Conservation (phyloP, 2,113 vertebrate genomes). For the Aspidoscelis tigris region DNA sequence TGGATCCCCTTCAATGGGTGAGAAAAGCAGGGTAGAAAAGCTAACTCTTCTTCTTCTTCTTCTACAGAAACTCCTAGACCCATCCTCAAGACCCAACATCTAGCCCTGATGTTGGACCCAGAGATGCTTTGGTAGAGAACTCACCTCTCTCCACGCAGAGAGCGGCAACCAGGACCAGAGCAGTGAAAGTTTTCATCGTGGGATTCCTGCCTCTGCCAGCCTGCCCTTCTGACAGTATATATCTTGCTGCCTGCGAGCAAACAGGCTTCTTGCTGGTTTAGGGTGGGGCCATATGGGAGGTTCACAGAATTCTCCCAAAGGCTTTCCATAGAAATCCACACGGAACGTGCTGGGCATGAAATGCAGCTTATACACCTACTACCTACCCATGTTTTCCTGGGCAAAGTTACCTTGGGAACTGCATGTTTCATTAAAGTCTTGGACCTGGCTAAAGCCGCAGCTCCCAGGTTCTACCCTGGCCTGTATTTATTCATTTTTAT, state of each 20-base stretch:
- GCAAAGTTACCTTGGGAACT: neutral
- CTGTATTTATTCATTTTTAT: too few relatives aligned
- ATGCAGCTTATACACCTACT: too few relatives aligned
- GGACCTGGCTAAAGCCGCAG: too few relatives aligned
- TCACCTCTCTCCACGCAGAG: conserved; percentile 14
- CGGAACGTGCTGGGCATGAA: neutral
- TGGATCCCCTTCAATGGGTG: too few relatives aligned
- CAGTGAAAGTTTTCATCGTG: conserved; percentile 1
- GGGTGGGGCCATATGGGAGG: neutral
- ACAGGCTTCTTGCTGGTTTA: too few relatives aligned
- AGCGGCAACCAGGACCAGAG: neutral
- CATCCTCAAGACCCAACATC: neutral
- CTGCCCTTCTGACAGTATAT: neutral
- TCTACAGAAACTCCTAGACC: neutral
- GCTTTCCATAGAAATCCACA: neutral
- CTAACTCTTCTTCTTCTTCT: too few relatives aligned
- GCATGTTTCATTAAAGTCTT: neutral
- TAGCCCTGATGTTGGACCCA: too few relatives aligned
- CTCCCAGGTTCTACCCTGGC: too few relatives aligned
- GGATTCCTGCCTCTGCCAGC: too few relatives aligned
- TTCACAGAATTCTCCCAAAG: neutral
- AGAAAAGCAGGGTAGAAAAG: too few relatives aligned
- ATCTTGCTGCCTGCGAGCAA: neutral
- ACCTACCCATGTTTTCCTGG: neutral
- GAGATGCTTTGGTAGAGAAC: neutral